Conservation (phyloP, 1,140 invertebrate genomes). For the Delia radicum region DNA sequence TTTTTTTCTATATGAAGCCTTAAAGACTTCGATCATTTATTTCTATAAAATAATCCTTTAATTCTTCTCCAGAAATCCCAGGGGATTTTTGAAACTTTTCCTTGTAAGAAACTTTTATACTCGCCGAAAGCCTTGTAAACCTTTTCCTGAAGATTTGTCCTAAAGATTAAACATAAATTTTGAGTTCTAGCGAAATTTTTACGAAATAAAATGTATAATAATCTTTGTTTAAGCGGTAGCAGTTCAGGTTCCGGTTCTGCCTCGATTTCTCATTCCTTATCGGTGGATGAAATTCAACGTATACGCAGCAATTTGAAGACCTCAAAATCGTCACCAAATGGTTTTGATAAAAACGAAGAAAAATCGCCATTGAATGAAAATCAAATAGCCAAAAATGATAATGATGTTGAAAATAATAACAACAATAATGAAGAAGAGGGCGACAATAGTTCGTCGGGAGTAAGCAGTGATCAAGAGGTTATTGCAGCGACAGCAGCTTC, state of each 20-base stretch:
- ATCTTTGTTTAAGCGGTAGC: constrained; percentile 41
- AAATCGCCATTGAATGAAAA: constrained; percentile 33
- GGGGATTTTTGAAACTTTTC: too few species aligned
- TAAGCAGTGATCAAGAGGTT: constrained; percentile 81
- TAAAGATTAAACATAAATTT: too few species aligned
- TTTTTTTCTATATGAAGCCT: too few species aligned
- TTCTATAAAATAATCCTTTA: too few species aligned
- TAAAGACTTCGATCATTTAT: too few species aligned
- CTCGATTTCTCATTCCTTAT: constrained; percentile 79
- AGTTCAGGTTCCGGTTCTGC: constrained; percentile 72
- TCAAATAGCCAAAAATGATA: constrained; percentile 31
- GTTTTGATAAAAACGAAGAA: constrained; percentile 65
- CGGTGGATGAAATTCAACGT: constrained; percentile 84
- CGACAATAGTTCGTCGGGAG: constrained; percentile 83
- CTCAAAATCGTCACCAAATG: constrained; percentile 81
- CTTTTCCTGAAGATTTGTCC: background rate
- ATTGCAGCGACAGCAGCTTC: constrained; percentile 24
- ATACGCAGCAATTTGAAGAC: constrained; percentile 79
- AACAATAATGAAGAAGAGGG: constrained; percentile 66
- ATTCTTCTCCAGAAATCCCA: too few species aligned
- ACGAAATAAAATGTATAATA: too few species aligned
- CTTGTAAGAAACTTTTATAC: too few species aligned
- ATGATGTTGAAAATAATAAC: constrained; percentile 30
- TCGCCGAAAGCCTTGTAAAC: too few species aligned
- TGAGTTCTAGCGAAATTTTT: too few species aligned